Evolutionary conservation across 2,888 invertebrate genomes (phyloP).

Genomic region (Catocala sponsa): DNA sequence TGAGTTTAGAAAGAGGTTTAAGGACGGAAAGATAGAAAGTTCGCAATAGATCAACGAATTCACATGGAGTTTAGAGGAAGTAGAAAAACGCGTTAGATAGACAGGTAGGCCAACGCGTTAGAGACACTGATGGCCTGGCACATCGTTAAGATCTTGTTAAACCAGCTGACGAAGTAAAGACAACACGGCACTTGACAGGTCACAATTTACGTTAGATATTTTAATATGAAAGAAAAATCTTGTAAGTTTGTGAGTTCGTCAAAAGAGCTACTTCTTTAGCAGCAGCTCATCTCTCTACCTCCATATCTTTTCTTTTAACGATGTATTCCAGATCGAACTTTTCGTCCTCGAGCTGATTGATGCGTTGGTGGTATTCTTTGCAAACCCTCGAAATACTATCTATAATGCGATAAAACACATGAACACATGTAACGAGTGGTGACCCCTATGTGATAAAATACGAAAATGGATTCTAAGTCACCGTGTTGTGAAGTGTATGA

Average conservation of each 20-base stretch:
- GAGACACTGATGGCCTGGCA: constrained; percentile 65
- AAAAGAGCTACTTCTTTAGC: constrained; percentile 65
- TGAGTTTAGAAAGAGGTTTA: constrained; percentile 74
- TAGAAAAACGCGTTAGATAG: constrained; percentile 75
- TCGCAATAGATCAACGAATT: constrained; percentile 69
- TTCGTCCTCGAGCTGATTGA: constrained; percentile 95
- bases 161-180: constrained; percentile 75
- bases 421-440: constrained; percentile 54
- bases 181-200: constrained; percentile 79
- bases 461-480: constrained; percentile 33
- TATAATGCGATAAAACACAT: constrained; percentile 87
- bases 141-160: constrained; percentile 70
- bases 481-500: constrained; percentile 68
- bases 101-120: constrained; percentile 56
- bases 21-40: constrained; percentile 71
- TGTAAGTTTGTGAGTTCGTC: constrained; percentile 82
- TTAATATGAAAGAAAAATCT: constrained; percentile 66
- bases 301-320: constrained; percentile 99
- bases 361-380: constrained; percentile 96
- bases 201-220: constrained; percentile 75
- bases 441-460: constrained; percentile 52
- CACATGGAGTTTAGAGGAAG: constrained; percentile 78
- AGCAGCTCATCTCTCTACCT: constrained; percentile 92
- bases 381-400: constrained; percentile 92
- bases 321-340: constrained; percentile 99